Evolutionary conservation across 2,888 invertebrate genomes (phyloP), one percentile per base, ranked within the genome.

Genomic region (Pteria penguin): DNA sequence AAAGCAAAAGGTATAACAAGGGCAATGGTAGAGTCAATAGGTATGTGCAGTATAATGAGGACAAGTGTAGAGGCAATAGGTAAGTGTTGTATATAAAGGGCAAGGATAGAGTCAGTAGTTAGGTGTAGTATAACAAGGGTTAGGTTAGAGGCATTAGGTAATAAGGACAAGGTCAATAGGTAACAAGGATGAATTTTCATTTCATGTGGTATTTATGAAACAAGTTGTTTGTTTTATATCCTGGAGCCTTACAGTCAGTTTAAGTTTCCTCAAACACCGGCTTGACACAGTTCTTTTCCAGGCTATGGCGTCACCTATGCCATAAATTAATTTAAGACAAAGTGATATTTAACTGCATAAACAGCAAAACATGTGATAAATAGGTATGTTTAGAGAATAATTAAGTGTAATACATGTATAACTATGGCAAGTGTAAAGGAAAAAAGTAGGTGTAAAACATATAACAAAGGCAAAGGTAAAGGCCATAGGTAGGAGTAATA

Each of bases 1-100:
- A 75, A 45, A 84, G 85, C 5, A 85, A 85, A 14, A 18, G 62
- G 26, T 61, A 18, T 14, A 29, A 14, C 72, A 84, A 87, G 62
- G 87, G 87, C 31, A 82, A 84, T 68, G 87, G 87, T 22, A 72
- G 79, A 58, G 86, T 86, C 5, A 87, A 87, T 78, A 82, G 86
- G 82, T 86, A 67, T 22, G 29, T 22, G n/a, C 27, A 57, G 22
- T 1, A 8, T 22, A 18, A 8, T 5, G 22, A 22, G 57, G 22
- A 11, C 57, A 57, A 45, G 18, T 0, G 45, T 45, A 45, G 18
- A 18, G 45, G 45, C 8, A 45, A 45, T 45, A 45, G 45, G 45
- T 45, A 45, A 18, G 45, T 45, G 18, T 18, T 14, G 18, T 45
- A 8, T 45, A n/a, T n/a, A n/a, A 18, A 45, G 45, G 45, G 45